A percentile compares a stretch with the other conserved stretches of the same genome.
Evolutionary conservation across 2,797 vertebrate species (phyloP).

Genomic region (Eulemur coronatus): DNA sequence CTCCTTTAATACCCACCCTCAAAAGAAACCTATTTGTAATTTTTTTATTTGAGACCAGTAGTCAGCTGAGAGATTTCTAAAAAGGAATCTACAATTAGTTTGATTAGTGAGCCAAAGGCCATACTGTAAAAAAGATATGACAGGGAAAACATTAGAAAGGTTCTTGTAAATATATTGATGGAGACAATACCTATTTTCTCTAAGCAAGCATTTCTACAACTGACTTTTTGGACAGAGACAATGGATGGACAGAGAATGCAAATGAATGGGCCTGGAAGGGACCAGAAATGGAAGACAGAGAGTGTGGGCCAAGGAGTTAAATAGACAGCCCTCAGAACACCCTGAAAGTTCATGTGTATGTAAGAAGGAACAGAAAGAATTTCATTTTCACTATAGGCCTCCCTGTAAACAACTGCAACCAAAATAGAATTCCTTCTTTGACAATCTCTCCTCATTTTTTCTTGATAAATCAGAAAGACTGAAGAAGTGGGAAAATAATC

Average conservation of each 20-base stretch:
- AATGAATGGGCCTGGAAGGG: background rate
- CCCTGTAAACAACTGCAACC: background rate
- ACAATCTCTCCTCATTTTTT: background rate
- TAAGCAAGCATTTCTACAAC: background rate
- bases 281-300: background rate
- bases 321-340: background rate
- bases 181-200: background rate
- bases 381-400: background rate
- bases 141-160: background rate
- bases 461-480: constrained; percentile 6
- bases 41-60: background rate
- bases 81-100: background rate
- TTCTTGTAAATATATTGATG: background rate
- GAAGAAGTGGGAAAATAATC: background rate
- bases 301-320: background rate
- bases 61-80: background rate
- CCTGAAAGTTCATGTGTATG: background rate
- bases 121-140: background rate
- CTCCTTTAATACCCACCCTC: background rate
- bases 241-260: background rate
- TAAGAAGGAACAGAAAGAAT: background rate
- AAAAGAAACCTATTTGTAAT: background rate
- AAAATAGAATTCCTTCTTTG: background rate
- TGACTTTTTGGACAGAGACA: background rate
- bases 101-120: background rate